Conservation (phyloP, 2,797 vertebrate genomes). For the Helostoma temminkii region DNA sequence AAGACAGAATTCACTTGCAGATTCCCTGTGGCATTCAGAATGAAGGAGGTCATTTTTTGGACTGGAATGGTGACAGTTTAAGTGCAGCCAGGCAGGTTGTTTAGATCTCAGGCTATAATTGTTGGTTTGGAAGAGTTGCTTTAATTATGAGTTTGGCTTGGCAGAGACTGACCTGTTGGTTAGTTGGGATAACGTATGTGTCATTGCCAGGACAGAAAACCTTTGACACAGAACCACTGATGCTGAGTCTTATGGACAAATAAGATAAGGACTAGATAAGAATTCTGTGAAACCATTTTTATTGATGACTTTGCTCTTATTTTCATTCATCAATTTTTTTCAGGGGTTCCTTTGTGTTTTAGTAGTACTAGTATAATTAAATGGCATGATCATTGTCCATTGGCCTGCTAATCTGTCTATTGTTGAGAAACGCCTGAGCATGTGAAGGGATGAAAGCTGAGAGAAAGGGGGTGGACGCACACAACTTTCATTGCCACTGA, state of each 20-base stretch:
- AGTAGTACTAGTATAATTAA: too few species aligned
- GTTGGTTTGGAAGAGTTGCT: conserved; percentile 51
- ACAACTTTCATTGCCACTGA: conserved; percentile 75
- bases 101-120: conserved; percentile 56
- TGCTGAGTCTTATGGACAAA: not conserved
- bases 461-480: conserved; percentile 51
- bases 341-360: not conserved
- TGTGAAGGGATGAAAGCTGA: conserved; percentile 47
- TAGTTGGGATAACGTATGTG: conserved; percentile 45
- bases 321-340: too few species aligned
- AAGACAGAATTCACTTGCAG: conserved; percentile 50
- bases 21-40: conserved; percentile 44
- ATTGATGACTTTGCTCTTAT: not conserved
- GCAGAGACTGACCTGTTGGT: conserved; percentile 44
- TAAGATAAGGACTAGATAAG: too few species aligned
- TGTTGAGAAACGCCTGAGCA: conserved; percentile 25
- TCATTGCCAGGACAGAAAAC: conserved; percentile 32
- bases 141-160: conserved; percentile 55
- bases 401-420: conserved; percentile 26
- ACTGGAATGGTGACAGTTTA: conserved; percentile 56
- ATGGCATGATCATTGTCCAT: conserved; percentile 15
- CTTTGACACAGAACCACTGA: conserved; percentile 37
- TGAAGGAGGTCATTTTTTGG: conserved; percentile 53
- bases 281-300: conserved; percentile 6
- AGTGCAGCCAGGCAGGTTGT: conserved; percentile 57